Percentiles rank a stretch among this genome's conserved stretches.
These are phyloP conservation scores for Erinaceus europaeus DNA, from an alignment of 2,113 vertebrate genomes.

Conservation along the genomic window DNA sequence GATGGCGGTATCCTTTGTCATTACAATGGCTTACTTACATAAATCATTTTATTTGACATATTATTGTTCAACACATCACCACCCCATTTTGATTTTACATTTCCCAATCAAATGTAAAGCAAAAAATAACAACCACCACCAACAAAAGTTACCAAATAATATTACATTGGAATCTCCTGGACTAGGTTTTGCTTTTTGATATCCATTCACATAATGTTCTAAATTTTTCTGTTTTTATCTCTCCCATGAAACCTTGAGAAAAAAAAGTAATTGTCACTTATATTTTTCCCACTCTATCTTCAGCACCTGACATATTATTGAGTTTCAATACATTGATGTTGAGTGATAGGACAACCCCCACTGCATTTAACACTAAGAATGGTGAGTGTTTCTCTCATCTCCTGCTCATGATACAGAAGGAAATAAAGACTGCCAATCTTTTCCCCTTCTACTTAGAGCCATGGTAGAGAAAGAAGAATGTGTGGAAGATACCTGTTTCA, in stretches of 20 bases:
- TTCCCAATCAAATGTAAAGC: not conserved
- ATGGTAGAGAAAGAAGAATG: not conserved
- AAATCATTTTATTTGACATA: not conserved
- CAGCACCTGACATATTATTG: not conserved
- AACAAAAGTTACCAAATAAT: not conserved
- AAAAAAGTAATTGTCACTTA: not conserved
- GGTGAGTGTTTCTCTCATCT: not conserved
- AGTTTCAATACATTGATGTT: not conserved
- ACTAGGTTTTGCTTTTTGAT: not conserved
- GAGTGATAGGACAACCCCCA: not conserved
- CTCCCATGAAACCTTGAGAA: not conserved
- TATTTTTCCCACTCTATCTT: not conserved
- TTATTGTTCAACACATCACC: not conserved
- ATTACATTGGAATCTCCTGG: not conserved
- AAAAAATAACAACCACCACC: not conserved
- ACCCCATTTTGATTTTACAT: not conserved
- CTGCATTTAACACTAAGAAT: not conserved
- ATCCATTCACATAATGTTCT: not conserved
- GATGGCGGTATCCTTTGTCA: not conserved
- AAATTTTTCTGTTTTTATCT: not conserved
- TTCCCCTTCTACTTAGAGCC: not conserved
- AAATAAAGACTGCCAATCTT: not conserved
- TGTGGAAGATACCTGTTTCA: not conserved
- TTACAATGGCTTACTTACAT: not conserved
- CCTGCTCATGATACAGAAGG: not conserved